Percentiles rank a stretch among this genome's conserved stretches.
These are phyloP conservation scores for Melipona bicolor DNA, from an alignment of 2,888 invertebrate genomes.

Conservation along the genomic window DNA sequence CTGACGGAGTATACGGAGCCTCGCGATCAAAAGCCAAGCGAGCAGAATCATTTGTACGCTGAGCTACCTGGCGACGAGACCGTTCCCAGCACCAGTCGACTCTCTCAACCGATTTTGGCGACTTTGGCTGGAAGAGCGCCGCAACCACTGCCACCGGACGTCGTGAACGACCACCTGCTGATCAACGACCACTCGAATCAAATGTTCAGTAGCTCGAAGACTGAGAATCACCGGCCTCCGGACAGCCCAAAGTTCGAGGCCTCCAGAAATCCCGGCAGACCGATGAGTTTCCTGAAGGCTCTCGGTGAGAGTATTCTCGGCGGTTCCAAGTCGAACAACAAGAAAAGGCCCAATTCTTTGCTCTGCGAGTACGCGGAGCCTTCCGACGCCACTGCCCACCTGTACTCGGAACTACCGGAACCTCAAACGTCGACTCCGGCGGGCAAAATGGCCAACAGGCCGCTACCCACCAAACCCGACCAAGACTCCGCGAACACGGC, in stretches of 20 bases:
- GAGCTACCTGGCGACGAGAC: slow-evolving; percentile 86
- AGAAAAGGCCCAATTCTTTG: slow-evolving; percentile 80
- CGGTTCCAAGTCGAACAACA: slow-evolving; percentile 70
- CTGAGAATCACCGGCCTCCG: slow-evolving; percentile 45
- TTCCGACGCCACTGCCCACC: slow-evolving; percentile 85
- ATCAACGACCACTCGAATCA: slow-evolving; percentile 64
- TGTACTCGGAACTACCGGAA: slow-evolving; percentile 86
- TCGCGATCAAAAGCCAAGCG: slow-evolving; percentile 79
- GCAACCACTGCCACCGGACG: slow-evolving; percentile 79
- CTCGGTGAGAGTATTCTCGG: slow-evolving; percentile 86
- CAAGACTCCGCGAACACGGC: slow-evolving; percentile 75
- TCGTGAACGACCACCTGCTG: slow-evolving; percentile 75
- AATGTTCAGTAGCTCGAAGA: slow-evolving; percentile 20
- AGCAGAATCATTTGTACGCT: slow-evolving; percentile 87
- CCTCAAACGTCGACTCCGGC: slow-evolving; percentile 84
- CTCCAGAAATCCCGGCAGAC: slow-evolving; percentile 80
- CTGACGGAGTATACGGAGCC: slow-evolving; percentile 85
- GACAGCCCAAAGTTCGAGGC: slow-evolving; percentile 55
- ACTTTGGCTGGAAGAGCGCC: slow-evolving; percentile 77
- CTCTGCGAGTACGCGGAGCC: slow-evolving; percentile 86
- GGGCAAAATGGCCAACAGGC: slow-evolving; percentile 88
- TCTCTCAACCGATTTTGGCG: slow-evolving; percentile 77
- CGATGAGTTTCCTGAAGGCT: slow-evolving; percentile 87
- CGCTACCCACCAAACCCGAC: slow-evolving; percentile 89
- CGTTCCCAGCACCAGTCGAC: slow-evolving; percentile 83